A percentile compares a stretch with the other conserved stretches of the same genome.
Evolutionary conservation across 1,140 invertebrate genomes (phyloP).

Genomic region (Anastrepha obliqua): DNA sequence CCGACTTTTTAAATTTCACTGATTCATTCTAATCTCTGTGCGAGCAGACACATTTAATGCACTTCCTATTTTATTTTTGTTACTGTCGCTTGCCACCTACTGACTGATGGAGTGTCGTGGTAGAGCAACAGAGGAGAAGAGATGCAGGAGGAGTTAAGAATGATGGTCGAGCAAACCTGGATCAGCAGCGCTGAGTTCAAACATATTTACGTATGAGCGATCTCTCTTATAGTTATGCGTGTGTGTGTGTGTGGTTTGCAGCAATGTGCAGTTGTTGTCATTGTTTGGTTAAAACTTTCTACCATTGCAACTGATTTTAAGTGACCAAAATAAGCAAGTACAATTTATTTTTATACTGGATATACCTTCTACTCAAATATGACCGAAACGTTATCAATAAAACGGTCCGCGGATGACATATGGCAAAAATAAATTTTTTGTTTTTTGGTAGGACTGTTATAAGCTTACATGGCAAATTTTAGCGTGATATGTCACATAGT

Average conservation of each 20-base stretch:
- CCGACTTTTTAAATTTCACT: neutral
- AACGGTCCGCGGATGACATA: too few relatives aligned
- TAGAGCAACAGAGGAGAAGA: neutral
- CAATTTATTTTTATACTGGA: neutral
- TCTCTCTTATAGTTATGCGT: neutral
- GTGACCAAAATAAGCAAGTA: neutral
- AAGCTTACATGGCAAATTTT: too few relatives aligned
- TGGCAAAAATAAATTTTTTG: too few relatives aligned
- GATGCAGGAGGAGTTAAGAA: neutral
- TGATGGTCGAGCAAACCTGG: neutral
- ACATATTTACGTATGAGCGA: neutral
- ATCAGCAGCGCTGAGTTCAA: neutral
- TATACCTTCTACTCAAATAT: too few relatives aligned
- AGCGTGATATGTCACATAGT: too few relatives aligned
- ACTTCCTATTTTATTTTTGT: neutral
- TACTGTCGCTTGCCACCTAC: neutral
- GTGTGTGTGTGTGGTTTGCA: neutral
- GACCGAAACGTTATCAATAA: too few relatives aligned
- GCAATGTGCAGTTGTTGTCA: neutral
- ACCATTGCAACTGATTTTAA: neutral
- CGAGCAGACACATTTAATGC: slow-evolving; percentile 1
- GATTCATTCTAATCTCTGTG: neutral
- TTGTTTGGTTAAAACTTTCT: slow-evolving; percentile 6
- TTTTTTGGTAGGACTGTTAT: too few relatives aligned
- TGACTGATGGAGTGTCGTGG: slow-evolving; percentile 10